Conservation (phyloP, 2,113 vertebrate species). For the Albula glossodonta region DNA sequence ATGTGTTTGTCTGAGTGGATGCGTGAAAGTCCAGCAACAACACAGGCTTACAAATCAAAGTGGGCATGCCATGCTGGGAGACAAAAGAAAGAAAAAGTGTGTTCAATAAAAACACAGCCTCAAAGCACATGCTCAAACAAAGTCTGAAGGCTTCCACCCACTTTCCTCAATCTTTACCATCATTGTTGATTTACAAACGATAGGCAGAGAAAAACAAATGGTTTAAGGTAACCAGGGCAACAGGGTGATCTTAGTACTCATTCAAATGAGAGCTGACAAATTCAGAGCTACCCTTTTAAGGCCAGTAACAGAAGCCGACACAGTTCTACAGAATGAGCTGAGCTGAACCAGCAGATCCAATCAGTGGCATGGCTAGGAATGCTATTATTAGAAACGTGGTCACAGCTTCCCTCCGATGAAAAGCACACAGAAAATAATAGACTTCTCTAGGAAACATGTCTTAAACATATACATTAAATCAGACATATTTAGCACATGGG, state of each 20-base stretch:
- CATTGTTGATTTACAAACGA: slow-evolving; percentile 37
- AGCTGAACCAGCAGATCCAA: background rate
- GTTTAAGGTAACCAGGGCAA: slow-evolving; percentile 32
- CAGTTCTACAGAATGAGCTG: background rate
- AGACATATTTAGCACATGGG: background rate
- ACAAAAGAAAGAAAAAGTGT: background rate
- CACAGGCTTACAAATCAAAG: background rate
- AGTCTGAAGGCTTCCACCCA: background rate
- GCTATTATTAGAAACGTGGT: background rate
- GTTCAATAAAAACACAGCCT: background rate
- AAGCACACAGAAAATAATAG: background rate
- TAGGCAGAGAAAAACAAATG: slow-evolving; percentile 24
- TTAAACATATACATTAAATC: background rate
- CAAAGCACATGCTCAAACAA: background rate
- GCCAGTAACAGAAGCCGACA: background rate
- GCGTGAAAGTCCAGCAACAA: background rate
- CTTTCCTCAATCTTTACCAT: background rate
- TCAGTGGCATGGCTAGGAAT: background rate
- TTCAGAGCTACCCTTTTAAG: background rate
- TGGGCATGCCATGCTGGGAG: background rate
- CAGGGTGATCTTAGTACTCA: slow-evolving; percentile 28
- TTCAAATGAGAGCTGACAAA: slow-evolving; percentile 32
- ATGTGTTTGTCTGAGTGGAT: background rate
- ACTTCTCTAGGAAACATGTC: background rate
- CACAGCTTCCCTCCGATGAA: background rate